Evolutionary conservation across 1,140 invertebrate species (phyloP), one percentile per base, ranked within the genome.

Genomic region (Hylaeus anthracinus): DNA sequence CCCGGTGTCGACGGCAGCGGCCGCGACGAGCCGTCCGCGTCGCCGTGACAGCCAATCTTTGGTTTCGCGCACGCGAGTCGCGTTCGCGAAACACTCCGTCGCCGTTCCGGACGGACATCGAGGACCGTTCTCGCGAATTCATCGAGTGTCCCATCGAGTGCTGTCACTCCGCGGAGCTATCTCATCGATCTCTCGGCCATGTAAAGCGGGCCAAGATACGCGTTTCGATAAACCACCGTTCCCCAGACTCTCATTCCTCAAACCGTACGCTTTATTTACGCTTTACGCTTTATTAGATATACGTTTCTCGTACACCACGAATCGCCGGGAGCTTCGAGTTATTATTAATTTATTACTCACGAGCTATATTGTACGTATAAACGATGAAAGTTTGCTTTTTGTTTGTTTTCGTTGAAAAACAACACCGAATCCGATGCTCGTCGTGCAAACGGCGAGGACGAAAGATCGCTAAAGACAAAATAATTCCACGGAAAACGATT

Each of bases 181-280:
- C 78, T 41, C 48, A 72, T 80, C 78, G 60, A 80, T 80, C 78
- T 74, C 63, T 26, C 37, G 51, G 9, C 26, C 63, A 61, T 67
- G 48, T 72, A 79, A 80, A 80, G 72, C 74, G 78, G 78, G 78
- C 78, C 78, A 80, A 74, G 78, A 80, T 80, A 80, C 74, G 74
- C 78, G 78, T 58, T 66, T 41, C 15, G 78, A 80, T 80, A 80
- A 79, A 80, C 61, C 72, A n/a, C 14, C 15, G 26, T 10, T 61
- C 61, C 26, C 60, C 63, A 74, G 70, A 43, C 48, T 39, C 60
- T 8, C 60, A 4, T 26, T 9, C 60, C 1, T 9, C 9, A 8
- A 10, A 0, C 2, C 6, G 51, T 51, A 2, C 51, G 6, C 51
- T 51, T 3, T 2, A 39, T 2, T 4, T 39, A 3, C 37, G 1